phyloP scores from a whole-genome alignment of 2,113 vertebrate species.

The Rhizomys pruinosus region DNA sequence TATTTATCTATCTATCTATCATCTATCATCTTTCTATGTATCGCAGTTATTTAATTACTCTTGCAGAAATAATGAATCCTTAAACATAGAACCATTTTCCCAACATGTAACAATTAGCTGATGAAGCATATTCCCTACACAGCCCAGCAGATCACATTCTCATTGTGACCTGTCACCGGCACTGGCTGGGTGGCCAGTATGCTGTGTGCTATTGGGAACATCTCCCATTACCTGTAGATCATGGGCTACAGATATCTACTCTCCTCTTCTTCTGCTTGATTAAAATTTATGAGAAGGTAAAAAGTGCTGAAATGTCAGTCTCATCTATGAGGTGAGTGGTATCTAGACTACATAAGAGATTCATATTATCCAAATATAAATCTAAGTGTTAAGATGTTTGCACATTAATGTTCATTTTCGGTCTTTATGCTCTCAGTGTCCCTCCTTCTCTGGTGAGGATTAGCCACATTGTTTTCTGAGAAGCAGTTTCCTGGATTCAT shows the following conservation, averaged over 20 bases:
- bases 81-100: not conserved
- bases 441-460: not conserved
- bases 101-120: not conserved
- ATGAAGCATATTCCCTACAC: not conserved
- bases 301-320: not conserved
- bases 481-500: not conserved
- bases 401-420: not conserved
- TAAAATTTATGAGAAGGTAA: conserved; percentile 7
- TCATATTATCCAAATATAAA: not conserved
- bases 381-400: conserved; percentile 15
- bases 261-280: not conserved
- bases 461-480: not conserved
- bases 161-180: not conserved
- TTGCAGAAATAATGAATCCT: not conserved
- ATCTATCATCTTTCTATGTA: too few species aligned
- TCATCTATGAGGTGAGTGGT: not conserved
- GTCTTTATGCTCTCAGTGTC: not conserved
- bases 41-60: not conserved
- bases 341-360: not conserved
- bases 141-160: too few species aligned
- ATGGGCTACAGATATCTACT: not conserved
- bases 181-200: not conserved
- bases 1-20: too few species aligned
- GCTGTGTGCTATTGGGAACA: too few species aligned
- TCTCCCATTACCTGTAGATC: not conserved